Base-by-base conservation (phyloP, 2,797 vertebrate genomes). In the Tamandua tetradactyla region DNA sequence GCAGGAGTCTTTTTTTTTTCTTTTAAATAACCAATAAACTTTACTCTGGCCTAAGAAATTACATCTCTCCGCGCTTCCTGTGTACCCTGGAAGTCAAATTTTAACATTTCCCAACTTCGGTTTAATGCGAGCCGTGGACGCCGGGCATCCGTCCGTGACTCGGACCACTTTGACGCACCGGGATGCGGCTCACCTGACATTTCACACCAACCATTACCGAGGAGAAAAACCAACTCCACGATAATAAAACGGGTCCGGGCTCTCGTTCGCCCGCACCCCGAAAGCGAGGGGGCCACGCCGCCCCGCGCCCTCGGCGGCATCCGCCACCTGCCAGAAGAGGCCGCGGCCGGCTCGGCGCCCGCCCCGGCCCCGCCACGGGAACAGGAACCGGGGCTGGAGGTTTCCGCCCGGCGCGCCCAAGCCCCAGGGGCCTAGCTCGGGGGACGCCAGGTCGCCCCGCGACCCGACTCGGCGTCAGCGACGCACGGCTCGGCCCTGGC, bases 161-260 rank as follows among this genome's bases (percentile, higher is more conserved):
- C 92, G 40, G 90, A 72, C 95, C 10, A 91, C 93, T 81, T 44
- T 93, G 95, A 92, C 93, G 97, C 95, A 93, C 95, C 55, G 88
- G 85, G 96, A 96, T 95, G 97, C 95, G 79, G 96, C 92, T 96
- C 95, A 69, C 92, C 96, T 75, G 92, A 86, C 96, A 15, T n/a
- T 64, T 87, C 64, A 81, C 95, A 81, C 81, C 92, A 72, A 32
- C 68, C 89, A 11, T 0, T 10, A 61, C 74, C 92, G 32, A n/a
- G 49, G 15, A 32, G 64, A 59, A 52, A 71, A 79, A 25, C 68
- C 87, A 71, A 71, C 52, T 82, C 79, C n/a, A 57, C 64, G 49
- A 9, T 47, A 18, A 92, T 52, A 57, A 92, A 79, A 52, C 1
- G 47, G 69, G 94, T n/a, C 66, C 69, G 47, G 37, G n/a, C 7